Percentiles rank a stretch among this genome's conserved stretches.
These are phyloP conservation scores for Rhinogobio ventralis DNA, from an alignment of 2,797 vertebrate genomes.

Conservation along the genomic window DNA sequence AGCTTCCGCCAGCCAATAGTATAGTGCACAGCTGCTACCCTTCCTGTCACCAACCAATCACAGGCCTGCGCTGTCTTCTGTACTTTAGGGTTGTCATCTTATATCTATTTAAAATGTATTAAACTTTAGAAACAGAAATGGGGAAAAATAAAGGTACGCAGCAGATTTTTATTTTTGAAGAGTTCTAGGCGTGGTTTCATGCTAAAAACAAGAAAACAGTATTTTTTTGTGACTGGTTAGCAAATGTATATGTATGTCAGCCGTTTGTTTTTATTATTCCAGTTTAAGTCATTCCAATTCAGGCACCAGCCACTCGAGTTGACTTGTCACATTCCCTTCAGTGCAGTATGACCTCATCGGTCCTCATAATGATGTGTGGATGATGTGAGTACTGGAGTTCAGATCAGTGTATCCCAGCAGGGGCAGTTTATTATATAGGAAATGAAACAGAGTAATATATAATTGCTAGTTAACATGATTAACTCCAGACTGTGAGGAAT, in stretches of 20 bases:
- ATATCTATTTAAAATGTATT: slow-evolving; percentile 68
- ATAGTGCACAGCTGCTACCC: slow-evolving; percentile 78
- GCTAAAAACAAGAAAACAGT: slow-evolving; percentile 22
- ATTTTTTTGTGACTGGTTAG: slow-evolving; percentile 38
- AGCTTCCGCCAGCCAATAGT: slow-evolving; percentile 71
- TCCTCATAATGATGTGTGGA: slow-evolving; percentile 25
- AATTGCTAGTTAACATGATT: slow-evolving; percentile 37
- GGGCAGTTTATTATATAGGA: slow-evolving; percentile 14
- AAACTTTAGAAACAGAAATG: background rate
- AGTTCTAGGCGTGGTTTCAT: background rate
- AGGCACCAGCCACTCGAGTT: slow-evolving; percentile 13
- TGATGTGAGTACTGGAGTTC: background rate
- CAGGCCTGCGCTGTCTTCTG: slow-evolving; percentile 82
- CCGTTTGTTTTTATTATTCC: background rate
- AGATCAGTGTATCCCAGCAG: background rate
- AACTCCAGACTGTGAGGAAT: slow-evolving; percentile 63
- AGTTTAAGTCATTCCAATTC: slow-evolving; percentile 22
- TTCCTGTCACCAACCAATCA: slow-evolving; percentile 73
- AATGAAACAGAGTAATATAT: slow-evolving; percentile 17
- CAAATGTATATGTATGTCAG: slow-evolving; percentile 12
- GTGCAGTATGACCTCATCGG: slow-evolving; percentile 57
- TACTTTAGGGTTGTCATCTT: slow-evolving; percentile 76
- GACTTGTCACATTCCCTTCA: slow-evolving; percentile 67
- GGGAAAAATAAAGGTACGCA: background rate
- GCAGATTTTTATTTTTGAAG: slow-evolving; percentile 12